Percentiles rank a stretch among this genome's conserved stretches.
Evolutionary conservation across 2,888 invertebrate genomes (phyloP).

Genomic region (Venusia cambrica): DNA sequence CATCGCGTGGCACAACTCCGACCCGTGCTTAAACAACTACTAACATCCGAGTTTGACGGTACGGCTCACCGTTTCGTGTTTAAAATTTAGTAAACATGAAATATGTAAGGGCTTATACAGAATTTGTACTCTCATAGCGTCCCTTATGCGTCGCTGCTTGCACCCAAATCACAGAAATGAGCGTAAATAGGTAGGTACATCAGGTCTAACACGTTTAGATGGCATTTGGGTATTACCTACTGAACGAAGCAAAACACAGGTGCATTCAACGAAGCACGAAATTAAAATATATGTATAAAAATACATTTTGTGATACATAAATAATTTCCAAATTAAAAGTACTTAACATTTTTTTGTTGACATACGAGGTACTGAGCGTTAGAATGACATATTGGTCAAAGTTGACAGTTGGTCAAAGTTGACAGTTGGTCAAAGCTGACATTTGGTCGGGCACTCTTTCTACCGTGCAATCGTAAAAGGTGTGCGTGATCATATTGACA

Average conservation of each 20-base stretch:
- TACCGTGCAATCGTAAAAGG: too few species aligned
- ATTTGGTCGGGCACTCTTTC: conserved; percentile 34
- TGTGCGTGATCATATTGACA: too few species aligned
- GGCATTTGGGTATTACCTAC: too few species aligned
- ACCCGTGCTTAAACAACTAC: too few species aligned
- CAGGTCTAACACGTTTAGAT: conserved; percentile 27
- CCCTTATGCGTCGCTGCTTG: conserved; percentile 69
- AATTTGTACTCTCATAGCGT: conserved; percentile 86
- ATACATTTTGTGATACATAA: conserved; percentile 57
- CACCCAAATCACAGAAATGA: conserved; percentile 33
- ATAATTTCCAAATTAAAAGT: conserved; percentile 57
- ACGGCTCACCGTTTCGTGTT: conserved; percentile 50
- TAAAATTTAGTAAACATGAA: conserved; percentile 66
- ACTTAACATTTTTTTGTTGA: conserved; percentile 50
- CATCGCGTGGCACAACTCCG: too few species aligned
- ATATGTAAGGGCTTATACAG: conserved; percentile 83
- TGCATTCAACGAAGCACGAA: conserved; percentile 38
- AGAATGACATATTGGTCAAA: too few species aligned
- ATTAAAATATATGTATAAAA: conserved; percentile 38
- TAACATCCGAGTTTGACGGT: conserved; percentile 41
- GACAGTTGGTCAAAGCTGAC: conserved; percentile 46
- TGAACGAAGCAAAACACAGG: conserved; percentile 63
- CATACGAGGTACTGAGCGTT: conserved; percentile 47
- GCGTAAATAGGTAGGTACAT: conserved; percentile 30
- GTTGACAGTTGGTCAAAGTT: conserved; percentile 43